Conservation (phyloP, 2,888 invertebrate species). For the Drosophila planitibia region DNA sequence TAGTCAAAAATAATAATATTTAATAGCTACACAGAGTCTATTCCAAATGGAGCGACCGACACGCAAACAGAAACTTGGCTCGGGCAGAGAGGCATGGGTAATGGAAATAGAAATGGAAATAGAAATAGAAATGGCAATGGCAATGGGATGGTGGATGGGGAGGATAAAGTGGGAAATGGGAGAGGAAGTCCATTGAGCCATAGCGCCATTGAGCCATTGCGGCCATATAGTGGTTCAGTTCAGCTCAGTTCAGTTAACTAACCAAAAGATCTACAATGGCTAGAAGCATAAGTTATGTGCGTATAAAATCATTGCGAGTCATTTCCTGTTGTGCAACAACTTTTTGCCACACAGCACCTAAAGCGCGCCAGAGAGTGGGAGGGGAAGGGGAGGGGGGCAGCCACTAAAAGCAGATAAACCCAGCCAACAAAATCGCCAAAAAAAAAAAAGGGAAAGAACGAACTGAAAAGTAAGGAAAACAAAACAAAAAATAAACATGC, state of each 20-base stretch:
- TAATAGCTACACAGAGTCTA: not conserved
- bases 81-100: not conserved
- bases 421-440: conserved; percentile 8
- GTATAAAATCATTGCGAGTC: conserved; percentile 74
- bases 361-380: not conserved
- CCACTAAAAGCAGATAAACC: conserved; percentile 41
- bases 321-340: conserved; percentile 70
- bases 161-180: not conserved
- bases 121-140: not conserved
- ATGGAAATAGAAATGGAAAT: not conserved
- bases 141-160: not conserved
- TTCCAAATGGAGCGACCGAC: not conserved
- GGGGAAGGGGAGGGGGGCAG: not conserved
- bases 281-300: conserved; percentile 63
- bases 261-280: conserved; percentile 56
- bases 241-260: conserved; percentile 55
- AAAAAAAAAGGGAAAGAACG: not conserved
- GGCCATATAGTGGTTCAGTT: conserved; percentile 33
- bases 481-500: not conserved
- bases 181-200: conserved; percentile 45
- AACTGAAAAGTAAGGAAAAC: conserved; percentile 2
- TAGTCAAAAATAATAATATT: not conserved
- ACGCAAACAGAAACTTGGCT: not conserved
- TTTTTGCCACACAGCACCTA: conserved; percentile 34
- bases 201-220: conserved; percentile 26